Evolutionary conservation across 2,113 vertebrate species (phyloP), one percentile per base, ranked within the genome.

Genomic region (Pelecanus crispus): DNA sequence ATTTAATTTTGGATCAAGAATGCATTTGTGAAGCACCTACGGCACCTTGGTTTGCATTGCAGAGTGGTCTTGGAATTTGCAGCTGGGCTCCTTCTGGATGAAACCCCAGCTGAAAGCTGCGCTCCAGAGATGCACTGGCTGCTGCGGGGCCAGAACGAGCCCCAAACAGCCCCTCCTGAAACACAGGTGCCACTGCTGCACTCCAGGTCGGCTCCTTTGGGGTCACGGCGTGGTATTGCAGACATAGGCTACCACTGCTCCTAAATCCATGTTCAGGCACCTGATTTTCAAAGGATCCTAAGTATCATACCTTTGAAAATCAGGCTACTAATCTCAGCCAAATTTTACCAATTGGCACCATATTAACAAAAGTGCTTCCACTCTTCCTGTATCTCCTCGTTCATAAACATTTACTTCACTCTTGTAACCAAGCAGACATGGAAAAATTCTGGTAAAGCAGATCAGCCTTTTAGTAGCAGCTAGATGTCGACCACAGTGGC

Each of bases 401-500:
- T 66, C 34, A 21, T 3, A 63, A 74, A 49, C 18, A 10, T 72
- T 74, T 38, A 12, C 56, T 82, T 82, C 53, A 6, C 34, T 68
- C 21, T 50, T 55, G 34, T 20, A 52, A 50, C 47, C 13, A 45
- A 80, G 29, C 32, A 80, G 56, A 19, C 28, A 17, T 12, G 38
- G 40, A 53, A 84, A 61, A 42, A 81, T 17, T 8, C 42, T 32
- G 16, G 45, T 12, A 15, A 18, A 81, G 49, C 40, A 77, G 19
- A 22, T 49, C 31, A 59, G 38, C 19, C 40, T 80, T 85, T 47
- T 36, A 13, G 18, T 4, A 36, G 26, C 25, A 58, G 2, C 42
- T 28, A 26, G 38, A 47, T 38, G 28, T 28, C 0, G 0, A n/a
- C 12, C 47, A 32, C 6, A 1, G 42, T 50, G 45, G 6, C 50